Conservation (phyloP, 2,797 vertebrate species). For the Distichodus sexfasciatus region DNA sequence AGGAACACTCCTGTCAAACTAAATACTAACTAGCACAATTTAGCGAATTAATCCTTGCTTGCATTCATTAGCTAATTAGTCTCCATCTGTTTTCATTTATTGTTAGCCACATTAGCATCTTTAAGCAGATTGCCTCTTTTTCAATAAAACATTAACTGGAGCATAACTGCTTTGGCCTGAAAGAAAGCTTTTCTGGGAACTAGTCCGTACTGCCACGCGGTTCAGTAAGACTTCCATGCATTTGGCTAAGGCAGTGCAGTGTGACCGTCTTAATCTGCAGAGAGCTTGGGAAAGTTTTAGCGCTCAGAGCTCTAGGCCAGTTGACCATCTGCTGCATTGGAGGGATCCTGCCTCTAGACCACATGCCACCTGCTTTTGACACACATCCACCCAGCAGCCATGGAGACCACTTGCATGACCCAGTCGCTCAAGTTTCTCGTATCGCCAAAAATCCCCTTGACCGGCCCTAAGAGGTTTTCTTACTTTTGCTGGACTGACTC, state of each 20-base stretch:
- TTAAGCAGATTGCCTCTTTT: no score
- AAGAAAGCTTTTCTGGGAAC: conserved; percentile 4
- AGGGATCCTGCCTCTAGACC: conserved; percentile 10
- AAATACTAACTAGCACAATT: no score
- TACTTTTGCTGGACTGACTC: conserved; percentile 42
- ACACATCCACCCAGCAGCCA: conserved; percentile 21
- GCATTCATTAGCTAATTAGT: no score
- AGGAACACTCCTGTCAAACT: no score
- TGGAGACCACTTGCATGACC: conserved; percentile 35
- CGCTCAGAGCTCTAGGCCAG: conserved; percentile 26
- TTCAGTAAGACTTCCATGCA: neutral
- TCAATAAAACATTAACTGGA: neutral
- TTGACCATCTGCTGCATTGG: conserved; percentile 52
- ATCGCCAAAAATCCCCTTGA: conserved; percentile 41
- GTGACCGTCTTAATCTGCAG: conserved; percentile 45
- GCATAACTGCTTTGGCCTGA: neutral
- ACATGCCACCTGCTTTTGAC: conserved; percentile 43
- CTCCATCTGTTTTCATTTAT: no score
- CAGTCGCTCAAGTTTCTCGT: conserved; percentile 28
- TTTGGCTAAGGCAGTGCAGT: conserved; percentile 21
- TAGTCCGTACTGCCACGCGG: neutral
- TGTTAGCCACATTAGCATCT: no score
- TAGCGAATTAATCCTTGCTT: no score
- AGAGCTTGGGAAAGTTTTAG: conserved; percentile 28
- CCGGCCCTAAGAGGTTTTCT: conserved; percentile 23